These are phyloP conservation scores for Borostomias antarcticus DNA, from an alignment of 2,797 vertebrate genomes.

Conservation along the genomic window DNA sequence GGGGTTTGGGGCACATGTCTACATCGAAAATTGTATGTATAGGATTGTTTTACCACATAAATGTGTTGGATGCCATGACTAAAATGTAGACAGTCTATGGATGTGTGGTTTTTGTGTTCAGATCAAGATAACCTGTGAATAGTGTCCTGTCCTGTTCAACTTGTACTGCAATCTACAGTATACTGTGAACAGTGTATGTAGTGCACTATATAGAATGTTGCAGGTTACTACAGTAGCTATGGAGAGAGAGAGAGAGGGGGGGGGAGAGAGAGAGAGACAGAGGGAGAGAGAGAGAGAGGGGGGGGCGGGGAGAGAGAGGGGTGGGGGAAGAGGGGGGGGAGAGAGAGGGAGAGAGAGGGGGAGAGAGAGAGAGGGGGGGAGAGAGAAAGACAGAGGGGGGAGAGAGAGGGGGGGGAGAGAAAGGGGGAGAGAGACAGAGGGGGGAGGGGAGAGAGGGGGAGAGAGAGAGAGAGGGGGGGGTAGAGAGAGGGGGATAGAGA, in stretches of 20 bases:
- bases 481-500: constrained; percentile 19
- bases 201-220: no score
- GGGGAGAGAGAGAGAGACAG: background rate
- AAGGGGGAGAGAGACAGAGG: background rate
- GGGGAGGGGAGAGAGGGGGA: constrained; percentile 42
- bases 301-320: background rate
- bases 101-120: background rate
- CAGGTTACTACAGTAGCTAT: no score
- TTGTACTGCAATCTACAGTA: no score
- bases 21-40: no score
- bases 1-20: background rate
- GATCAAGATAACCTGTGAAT: background rate
- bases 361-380: background rate
- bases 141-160: no score
- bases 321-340: background rate
- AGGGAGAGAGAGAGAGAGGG: background rate
- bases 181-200: no score
- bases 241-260: background rate
- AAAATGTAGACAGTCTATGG: no score
- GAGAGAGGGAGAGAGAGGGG: background rate
- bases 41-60: background rate
- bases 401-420: background rate
- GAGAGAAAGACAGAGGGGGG: background rate
- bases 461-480: background rate
- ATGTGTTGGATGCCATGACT: no score